Evolutionary conservation across 2,113 vertebrate genomes (phyloP).

Genomic region (Zeus faber): DNA sequence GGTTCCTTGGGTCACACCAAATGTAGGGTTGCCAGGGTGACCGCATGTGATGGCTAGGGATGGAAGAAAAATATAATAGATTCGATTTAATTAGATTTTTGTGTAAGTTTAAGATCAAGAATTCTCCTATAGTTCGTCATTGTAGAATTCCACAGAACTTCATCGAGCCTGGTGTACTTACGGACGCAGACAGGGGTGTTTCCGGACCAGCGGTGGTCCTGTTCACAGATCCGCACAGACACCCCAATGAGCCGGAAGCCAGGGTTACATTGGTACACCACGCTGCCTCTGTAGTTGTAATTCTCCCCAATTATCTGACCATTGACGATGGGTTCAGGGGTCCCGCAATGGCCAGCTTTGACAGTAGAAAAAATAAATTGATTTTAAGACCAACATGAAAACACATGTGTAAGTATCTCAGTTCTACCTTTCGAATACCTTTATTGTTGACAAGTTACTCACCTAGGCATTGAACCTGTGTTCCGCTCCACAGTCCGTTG

Average conservation of each 20-base stretch:
- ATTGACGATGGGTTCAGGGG: slow-evolving; percentile 90
- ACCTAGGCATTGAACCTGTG: slow-evolving; percentile 92
- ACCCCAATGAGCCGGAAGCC: slow-evolving; percentile 96
- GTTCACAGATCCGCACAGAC: slow-evolving; percentile 96
- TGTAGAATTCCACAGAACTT: too few relatives aligned
- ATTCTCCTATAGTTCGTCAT: background rate
- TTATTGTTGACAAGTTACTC: too few relatives aligned
- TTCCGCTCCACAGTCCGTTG: slow-evolving; percentile 96
- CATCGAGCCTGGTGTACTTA: slow-evolving; percentile 80
- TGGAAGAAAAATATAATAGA: background rate
- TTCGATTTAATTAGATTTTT: background rate
- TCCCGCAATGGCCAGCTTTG: slow-evolving; percentile 90
- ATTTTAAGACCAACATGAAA: too few relatives aligned
- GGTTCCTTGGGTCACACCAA: slow-evolving; percentile 88
- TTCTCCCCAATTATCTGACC: slow-evolving; percentile 95
- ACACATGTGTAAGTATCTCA: too few relatives aligned
- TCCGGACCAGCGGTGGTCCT: slow-evolving; percentile 96
- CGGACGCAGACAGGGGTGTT: slow-evolving; percentile 93
- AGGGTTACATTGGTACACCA: slow-evolving; percentile 94
- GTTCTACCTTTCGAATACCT: too few relatives aligned
- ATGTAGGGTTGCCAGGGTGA: slow-evolving; percentile 91
- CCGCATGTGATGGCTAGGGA: slow-evolving; percentile 92
- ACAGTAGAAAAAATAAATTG: too few relatives aligned
- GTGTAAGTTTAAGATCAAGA: background rate
- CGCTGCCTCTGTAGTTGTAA: slow-evolving; percentile 93